Evolutionary conservation across 2,888 invertebrate genomes (phyloP).

Genomic region (Elmis aenea): DNA sequence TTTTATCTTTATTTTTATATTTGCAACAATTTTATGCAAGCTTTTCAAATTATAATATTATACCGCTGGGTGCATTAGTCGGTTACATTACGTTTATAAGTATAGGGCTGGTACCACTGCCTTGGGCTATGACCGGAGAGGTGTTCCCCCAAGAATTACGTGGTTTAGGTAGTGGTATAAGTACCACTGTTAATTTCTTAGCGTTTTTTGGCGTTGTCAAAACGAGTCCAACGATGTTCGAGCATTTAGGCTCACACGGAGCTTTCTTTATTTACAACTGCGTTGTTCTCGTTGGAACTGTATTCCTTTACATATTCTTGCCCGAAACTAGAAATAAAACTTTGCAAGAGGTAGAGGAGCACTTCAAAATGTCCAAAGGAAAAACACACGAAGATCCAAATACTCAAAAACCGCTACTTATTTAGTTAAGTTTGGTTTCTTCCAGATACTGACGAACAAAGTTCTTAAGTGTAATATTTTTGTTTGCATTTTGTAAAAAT

Average conservation of each 20-base stretch:
- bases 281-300: constrained; percentile 38
- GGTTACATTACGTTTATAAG: constrained; percentile 49
- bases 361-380: constrained; percentile 37
- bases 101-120: constrained; percentile 49
- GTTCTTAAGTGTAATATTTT: too few relatives aligned
- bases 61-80: constrained; percentile 46
- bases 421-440: too few relatives aligned
- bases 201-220: constrained; percentile 50
- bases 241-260: constrained; percentile 39
- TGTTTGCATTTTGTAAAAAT: too few relatives aligned
- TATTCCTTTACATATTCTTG: constrained; percentile 40
- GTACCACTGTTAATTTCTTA: constrained; percentile 47
- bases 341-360: constrained; percentile 43
- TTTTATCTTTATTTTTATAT: constrained; percentile 51
- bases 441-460: too few relatives aligned
- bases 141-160: constrained; percentile 50
- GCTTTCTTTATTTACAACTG: constrained; percentile 48
- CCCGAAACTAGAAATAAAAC: constrained; percentile 46
- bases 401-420: too few relatives aligned
- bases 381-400: constrained; percentile 16
- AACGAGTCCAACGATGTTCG: constrained; percentile 36
- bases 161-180: constrained; percentile 49
- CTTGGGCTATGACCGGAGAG: constrained; percentile 54
- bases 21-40: constrained; percentile 23
- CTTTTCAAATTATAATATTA: constrained; percentile 18